A percentile compares a stretch with the other conserved stretches of the same genome.
Conservation (phyloP, 2,797 vertebrate species). For the Loris lydekkerianus region DNA sequence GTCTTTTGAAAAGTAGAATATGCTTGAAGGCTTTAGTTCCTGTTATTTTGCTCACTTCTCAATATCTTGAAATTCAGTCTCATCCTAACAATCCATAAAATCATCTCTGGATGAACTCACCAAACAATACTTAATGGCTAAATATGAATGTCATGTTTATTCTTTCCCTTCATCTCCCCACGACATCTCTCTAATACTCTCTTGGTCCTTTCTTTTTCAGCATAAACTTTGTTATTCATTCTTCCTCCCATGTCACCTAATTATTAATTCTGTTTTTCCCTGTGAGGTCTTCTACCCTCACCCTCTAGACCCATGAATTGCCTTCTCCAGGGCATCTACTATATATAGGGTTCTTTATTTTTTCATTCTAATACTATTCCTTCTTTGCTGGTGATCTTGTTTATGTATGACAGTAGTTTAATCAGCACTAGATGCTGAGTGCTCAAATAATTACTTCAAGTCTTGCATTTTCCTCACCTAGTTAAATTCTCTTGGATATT, state of each 20-base stretch:
- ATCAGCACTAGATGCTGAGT: neutral
- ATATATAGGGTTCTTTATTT: neutral
- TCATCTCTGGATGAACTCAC: neutral
- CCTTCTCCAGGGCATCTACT: neutral
- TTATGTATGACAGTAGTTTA: neutral
- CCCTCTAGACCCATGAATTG: neutral
- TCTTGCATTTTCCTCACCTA: neutral
- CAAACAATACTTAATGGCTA: neutral
- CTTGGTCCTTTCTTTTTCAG: neutral
- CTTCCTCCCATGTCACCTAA: neutral
- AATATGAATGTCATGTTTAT: neutral
- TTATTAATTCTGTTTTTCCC: neutral
- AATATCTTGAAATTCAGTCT: neutral
- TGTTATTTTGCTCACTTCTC: neutral
- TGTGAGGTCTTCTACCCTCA: neutral
- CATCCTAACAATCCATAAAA: neutral
- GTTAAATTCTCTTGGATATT: neutral
- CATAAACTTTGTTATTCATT: neutral
- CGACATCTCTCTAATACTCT: neutral
- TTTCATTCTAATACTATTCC: neutral
- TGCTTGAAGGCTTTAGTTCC: neutral
- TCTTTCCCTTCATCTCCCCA: neutral
- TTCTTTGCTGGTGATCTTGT: neutral
- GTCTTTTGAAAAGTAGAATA: neutral
- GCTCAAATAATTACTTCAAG: constrained; percentile 16